Base-by-base conservation (phyloP, 2,888 invertebrate species). In the Embidobia sp. region DNA sequence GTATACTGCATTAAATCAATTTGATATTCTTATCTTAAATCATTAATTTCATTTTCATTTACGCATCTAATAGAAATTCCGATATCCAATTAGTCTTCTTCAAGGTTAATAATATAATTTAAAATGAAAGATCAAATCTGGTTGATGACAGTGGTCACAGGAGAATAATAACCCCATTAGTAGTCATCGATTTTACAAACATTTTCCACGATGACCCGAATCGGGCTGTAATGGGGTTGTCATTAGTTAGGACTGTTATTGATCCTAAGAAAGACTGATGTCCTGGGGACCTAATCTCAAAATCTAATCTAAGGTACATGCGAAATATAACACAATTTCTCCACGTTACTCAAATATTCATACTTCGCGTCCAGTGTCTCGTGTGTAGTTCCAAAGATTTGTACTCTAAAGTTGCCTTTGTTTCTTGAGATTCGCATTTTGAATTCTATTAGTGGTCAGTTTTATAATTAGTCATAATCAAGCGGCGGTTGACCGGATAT, bases 181-280 rank as follows among this genome's bases (percentile, higher is more conserved):
- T 16, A 16, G 15, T 67, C 31, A 57, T 67, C 31, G 67, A 57
- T 67, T 67, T 67, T 67, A 40, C 57, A 67, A 67, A 57, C 67
- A 67, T 57, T 67, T 67, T 57, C 46, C 7, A 29, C 40, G 35
- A 57, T 67, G 57, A 67, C 67, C 67, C n/a, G 48, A 57, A 67
- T 67, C 42, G 44, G 27, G n/a, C 22, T 53, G 27, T 53, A 53
- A 53, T 22, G 33, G 53, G 33, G 44, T 64, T 53, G 66, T 53
- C 66, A 66, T 66, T 66, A 64, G 42, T 51, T 46, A 49, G 49
- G 13, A 48, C 55, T 40, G 57, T 22, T 67, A 67, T 67, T 57
- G 67, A 67, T 67, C 57, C 55, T 16, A 40, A 57, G 57, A 67
- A 67, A 48, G 48, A 67, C 67, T 57, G 53, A 55, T 67, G 55